Percentiles rank a stretch among this genome's conserved stretches.
These are phyloP conservation scores for Avahi laniger DNA, from an alignment of 2,797 vertebrate genomes.

Conservation along the genomic window DNA sequence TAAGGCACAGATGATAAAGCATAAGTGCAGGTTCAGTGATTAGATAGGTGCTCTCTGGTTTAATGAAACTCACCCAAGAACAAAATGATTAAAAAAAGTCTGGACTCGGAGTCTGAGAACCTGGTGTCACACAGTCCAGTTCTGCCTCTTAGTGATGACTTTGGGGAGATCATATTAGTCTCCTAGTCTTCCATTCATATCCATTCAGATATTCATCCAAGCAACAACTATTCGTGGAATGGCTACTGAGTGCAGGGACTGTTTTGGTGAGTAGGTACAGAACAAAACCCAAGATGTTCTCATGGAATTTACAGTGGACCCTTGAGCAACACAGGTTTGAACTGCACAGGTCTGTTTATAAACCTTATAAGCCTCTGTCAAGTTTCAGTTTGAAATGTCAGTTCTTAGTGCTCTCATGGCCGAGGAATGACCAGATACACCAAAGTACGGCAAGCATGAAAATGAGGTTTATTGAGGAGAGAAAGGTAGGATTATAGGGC, in stretches of 20 bases:
- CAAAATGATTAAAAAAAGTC: neutral
- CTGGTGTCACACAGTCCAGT: rapidly evolving
- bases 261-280: neutral
- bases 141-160: neutral
- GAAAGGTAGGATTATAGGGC: too few species aligned
- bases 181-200: neutral
- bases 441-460: too few species aligned
- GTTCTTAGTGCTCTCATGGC: too few species aligned
- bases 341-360: neutral
- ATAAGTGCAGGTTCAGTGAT: neutral
- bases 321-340: neutral
- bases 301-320: neutral
- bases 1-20: neutral
- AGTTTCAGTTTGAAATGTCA: too few species aligned
- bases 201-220: neutral
- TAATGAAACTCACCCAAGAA: constrained; percentile 38
- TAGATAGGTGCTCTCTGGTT: neutral
- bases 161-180: neutral
- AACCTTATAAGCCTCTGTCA: neutral
- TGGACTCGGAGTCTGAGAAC: neutral
- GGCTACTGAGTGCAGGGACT: neutral
- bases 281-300: neutral
- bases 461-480: too few species aligned
- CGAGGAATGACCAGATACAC: too few species aligned
- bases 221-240: neutral